Evolutionary conservation across 2,113 vertebrate genomes (phyloP).

Genomic region (Sinocyclocheilus grahami): DNA sequence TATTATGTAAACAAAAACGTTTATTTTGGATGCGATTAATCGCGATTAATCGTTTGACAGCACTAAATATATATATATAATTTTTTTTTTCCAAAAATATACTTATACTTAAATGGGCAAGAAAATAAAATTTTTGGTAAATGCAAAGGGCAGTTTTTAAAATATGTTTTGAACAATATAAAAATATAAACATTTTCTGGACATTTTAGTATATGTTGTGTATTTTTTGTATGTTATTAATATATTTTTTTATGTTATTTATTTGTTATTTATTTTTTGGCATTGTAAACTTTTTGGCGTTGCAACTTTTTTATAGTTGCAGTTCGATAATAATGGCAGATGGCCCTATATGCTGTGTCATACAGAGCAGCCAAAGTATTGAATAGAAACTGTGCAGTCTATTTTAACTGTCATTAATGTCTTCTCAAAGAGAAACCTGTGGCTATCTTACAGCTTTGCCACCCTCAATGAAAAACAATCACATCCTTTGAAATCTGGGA

Average conservation of each 20-base stretch:
- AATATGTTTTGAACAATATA: too few relatives aligned
- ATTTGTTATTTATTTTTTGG: not conserved
- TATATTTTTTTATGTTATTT: too few relatives aligned
- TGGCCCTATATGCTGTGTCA: not conserved
- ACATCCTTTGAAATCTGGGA: conserved; percentile 58
- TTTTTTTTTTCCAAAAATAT: too few relatives aligned
- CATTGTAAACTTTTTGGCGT: too few relatives aligned
- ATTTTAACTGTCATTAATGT: conserved; percentile 11
- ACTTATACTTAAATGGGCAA: too few relatives aligned
- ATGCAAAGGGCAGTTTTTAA: too few relatives aligned
- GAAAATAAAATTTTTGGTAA: too few relatives aligned
- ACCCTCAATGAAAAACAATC: conserved; percentile 57
- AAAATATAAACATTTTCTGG: not conserved
- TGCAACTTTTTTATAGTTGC: not conserved
- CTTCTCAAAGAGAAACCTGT: conserved; percentile 27
- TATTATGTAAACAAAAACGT: too few relatives aligned
- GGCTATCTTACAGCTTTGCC: conserved; percentile 20
- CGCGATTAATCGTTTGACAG: too few relatives aligned
- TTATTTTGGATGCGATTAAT: too few relatives aligned
- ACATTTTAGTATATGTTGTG: too few relatives aligned
- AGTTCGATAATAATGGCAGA: not conserved
- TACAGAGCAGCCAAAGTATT: conserved; percentile 8
- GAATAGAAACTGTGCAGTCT: not conserved
- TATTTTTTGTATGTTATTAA: too few relatives aligned
- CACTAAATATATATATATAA: not conserved